phyloP scores from a whole-genome alignment of 2,888 invertebrate genomes.

The Cyclophora punctaria region DNA sequence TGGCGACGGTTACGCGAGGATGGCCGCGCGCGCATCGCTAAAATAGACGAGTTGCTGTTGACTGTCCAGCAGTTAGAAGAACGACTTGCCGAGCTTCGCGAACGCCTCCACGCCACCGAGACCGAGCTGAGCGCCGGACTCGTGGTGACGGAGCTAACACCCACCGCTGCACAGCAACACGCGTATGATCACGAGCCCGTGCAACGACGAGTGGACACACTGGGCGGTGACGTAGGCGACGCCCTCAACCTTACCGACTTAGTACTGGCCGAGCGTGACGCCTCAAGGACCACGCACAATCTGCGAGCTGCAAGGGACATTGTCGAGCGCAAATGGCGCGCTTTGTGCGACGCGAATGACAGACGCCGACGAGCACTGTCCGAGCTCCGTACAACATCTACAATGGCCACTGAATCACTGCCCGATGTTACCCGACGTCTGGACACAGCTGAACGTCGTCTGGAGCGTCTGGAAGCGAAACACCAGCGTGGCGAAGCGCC shows the following conservation, averaged over 20 bases:
- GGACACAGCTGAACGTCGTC: slow-evolving; percentile 73
- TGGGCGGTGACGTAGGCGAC: slow-evolving; percentile 85
- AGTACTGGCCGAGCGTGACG: slow-evolving; percentile 82
- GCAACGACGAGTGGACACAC: slow-evolving; percentile 83
- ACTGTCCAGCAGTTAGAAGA: slow-evolving; percentile 82
- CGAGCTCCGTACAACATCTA: slow-evolving; percentile 76
- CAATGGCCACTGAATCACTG: slow-evolving; percentile 78
- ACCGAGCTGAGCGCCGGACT: slow-evolving; percentile 80
- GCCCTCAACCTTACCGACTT: slow-evolving; percentile 86
- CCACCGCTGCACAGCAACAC: slow-evolving; percentile 79
- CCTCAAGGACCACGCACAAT: slow-evolving; percentile 82
- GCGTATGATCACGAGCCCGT: slow-evolving; percentile 82
- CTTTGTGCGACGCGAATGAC: slow-evolving; percentile 82
- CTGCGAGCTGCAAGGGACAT: slow-evolving; percentile 80
- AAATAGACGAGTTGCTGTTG: slow-evolving; percentile 81
- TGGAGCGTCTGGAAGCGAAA: slow-evolving; percentile 67
- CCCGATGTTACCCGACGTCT: slow-evolving; percentile 77
- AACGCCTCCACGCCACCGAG: slow-evolving; percentile 84
- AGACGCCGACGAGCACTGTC: slow-evolving; percentile 70
- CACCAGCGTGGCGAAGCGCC: slow-evolving; percentile 51
- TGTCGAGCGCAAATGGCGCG: slow-evolving; percentile 86
- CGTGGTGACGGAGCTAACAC: slow-evolving; percentile 78
- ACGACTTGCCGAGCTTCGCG: slow-evolving; percentile 81
- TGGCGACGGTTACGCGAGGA: slow-evolving; percentile 81
- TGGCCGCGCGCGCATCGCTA: slow-evolving; percentile 79